Conservation (phyloP, 2,113 vertebrate genomes). For the Daphoenositta chrysoptera region DNA sequence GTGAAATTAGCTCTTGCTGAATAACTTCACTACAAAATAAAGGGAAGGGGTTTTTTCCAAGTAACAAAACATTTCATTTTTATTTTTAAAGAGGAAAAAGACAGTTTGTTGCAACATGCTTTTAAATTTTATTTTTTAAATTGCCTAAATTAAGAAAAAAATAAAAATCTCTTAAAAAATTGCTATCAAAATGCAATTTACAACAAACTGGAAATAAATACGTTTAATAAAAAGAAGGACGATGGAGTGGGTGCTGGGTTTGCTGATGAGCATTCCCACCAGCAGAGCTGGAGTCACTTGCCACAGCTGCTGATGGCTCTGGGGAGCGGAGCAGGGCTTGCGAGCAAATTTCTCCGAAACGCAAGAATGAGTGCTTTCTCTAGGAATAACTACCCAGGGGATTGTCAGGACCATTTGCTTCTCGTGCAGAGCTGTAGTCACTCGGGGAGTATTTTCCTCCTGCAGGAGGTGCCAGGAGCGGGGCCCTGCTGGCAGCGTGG, state of each 20-base stretch:
- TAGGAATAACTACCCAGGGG: background rate
- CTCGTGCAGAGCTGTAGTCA: background rate
- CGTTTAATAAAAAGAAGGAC: background rate
- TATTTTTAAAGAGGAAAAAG: background rate
- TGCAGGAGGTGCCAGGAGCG: background rate
- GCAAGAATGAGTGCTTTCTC: background rate
- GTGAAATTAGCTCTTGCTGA: background rate
- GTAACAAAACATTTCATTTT: background rate
- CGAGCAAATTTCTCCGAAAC: background rate
- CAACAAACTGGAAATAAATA: background rate
- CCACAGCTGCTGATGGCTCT: background rate
- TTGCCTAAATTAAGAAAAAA: background rate
- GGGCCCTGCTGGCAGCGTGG: background rate
- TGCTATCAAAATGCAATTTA: background rate
- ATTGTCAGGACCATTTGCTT: background rate
- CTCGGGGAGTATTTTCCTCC: background rate
- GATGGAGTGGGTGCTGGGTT: background rate
- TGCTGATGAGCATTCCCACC: fast-evolving
- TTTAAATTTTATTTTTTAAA: background rate
- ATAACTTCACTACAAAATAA: background rate
- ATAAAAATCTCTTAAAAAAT: fast-evolving
- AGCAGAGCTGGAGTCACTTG: background rate
- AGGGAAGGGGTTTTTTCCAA: background rate
- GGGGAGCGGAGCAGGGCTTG: background rate
- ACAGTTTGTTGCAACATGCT: background rate